phyloP scores from a whole-genome alignment of 2,797 vertebrate genomes.

The Graptemys geographica region DNA sequence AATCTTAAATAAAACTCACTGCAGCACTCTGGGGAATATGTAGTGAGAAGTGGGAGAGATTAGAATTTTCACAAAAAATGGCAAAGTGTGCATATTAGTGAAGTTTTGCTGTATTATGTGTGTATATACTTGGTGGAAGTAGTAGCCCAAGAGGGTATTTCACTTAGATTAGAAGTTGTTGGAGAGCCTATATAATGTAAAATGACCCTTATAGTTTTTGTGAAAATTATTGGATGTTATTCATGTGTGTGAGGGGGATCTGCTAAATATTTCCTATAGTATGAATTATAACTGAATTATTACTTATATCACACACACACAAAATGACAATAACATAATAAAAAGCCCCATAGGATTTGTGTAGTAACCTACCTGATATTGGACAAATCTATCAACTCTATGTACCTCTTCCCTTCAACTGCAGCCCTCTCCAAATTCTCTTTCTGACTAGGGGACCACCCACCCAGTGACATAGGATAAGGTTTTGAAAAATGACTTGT shows the following conservation, averaged over 20 bases:
- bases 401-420: background rate
- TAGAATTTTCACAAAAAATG: no score
- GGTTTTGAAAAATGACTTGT: constrained; percentile 59
- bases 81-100: background rate
- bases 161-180: background rate
- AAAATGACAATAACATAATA: constrained; percentile 12
- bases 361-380: constrained; percentile 53
- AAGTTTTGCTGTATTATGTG: background rate
- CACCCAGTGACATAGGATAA: constrained; percentile 47
- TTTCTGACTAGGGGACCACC: constrained; percentile 53
- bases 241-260: background rate
- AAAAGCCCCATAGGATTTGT: constrained; percentile 24
- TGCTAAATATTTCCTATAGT: background rate
- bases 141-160: background rate
- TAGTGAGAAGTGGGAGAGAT: background rate
- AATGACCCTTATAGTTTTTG: background rate
- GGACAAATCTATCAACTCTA: constrained; percentile 8
- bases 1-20: background rate
- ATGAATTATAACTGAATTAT: constrained; percentile 9
- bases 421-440: background rate
- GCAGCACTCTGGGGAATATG: background rate
- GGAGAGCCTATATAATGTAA: background rate
- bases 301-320: background rate
- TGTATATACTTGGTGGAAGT: background rate
- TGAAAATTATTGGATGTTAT: constrained; percentile 36